A percentile compares a stretch with the other conserved stretches of the same genome.
Evolutionary conservation across 2,888 invertebrate species (phyloP).

Genomic region (Zeuzera pyrina): DNA sequence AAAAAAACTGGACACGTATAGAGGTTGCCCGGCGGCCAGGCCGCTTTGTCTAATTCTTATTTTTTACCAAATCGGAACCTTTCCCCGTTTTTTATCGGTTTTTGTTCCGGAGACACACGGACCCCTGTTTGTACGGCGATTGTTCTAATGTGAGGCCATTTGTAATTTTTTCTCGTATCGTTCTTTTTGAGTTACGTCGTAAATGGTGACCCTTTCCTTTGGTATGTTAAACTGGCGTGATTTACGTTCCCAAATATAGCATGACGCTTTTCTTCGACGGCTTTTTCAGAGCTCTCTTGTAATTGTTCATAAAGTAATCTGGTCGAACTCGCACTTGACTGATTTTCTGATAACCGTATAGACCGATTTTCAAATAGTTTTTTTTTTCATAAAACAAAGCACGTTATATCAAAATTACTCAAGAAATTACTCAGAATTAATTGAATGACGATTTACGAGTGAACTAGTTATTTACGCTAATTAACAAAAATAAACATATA

Average conservation of each 20-base stretch:
- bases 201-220: conserved; percentile 48
- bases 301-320: not conserved
- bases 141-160: conserved; percentile 67
- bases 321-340: no score
- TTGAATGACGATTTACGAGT: no score
- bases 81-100: conserved; percentile 68
- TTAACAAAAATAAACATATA: no score
- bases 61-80: conserved; percentile 71
- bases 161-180: conserved; percentile 53
- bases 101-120: conserved; percentile 67
- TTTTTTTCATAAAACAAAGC: no score
- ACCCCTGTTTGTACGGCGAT: conserved; percentile 47
- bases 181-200: not conserved
- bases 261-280: conserved; percentile 25
- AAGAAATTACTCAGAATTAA: no score
- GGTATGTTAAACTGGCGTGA: conserved; percentile 48
- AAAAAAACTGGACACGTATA: conserved; percentile 69
- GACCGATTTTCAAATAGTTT: no score
- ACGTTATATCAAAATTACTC: no score
- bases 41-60: conserved; percentile 70
- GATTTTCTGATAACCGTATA: no score
- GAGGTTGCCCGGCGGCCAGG: conserved; percentile 54
- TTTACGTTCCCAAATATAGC: conserved; percentile 28
- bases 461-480: no score
- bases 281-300: conserved; percentile 14